These are phyloP conservation scores for Progne subis DNA, from an alignment of 2,113 vertebrate species.

Conservation along the genomic window DNA sequence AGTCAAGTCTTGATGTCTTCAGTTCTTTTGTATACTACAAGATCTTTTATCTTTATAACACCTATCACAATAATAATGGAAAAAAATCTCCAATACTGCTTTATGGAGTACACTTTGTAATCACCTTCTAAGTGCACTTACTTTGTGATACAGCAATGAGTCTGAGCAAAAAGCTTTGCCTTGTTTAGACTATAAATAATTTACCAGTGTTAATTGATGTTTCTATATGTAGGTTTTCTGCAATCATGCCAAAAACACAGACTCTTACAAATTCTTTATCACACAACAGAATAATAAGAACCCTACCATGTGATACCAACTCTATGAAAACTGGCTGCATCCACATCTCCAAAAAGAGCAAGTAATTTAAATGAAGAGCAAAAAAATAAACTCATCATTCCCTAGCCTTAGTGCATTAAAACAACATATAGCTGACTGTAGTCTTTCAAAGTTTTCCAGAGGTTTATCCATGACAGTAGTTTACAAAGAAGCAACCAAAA, in stretches of 20 bases:
- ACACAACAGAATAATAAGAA: not conserved
- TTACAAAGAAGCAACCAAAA: constrained; percentile 7
- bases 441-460: not conserved
- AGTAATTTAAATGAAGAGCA: not conserved
- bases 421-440: not conserved
- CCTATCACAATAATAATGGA: not conserved
- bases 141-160: not conserved
- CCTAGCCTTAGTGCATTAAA: not conserved
- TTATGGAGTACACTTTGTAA: constrained; percentile 10
- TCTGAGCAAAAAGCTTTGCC: constrained; percentile 1
- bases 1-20: not conserved
- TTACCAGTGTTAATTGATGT: constrained; percentile 23
- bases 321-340: not conserved
- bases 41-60: not conserved
- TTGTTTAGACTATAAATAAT: constrained; percentile 48
- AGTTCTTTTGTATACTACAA: not conserved
- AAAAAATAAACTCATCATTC: not conserved
- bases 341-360: not conserved
- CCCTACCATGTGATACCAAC: not conserved
- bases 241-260: not conserved
- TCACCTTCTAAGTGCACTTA: constrained; percentile 11
- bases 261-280: not conserved
- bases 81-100: not conserved
- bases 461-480: not conserved
- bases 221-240: not conserved